Conservation (phyloP, 2,888 invertebrate species). For the Siphlonurus alternatus region DNA sequence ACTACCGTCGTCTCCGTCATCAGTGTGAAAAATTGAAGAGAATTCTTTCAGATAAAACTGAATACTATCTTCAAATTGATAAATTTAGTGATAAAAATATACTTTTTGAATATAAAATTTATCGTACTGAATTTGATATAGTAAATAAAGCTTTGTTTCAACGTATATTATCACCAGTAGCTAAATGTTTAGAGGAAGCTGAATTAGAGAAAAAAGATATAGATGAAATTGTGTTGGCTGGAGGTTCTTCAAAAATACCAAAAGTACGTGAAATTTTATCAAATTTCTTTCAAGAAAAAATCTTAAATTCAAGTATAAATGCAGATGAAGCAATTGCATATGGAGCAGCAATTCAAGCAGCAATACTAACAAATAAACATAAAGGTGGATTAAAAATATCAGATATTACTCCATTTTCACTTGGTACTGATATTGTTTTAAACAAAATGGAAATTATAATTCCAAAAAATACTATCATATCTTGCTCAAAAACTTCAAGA, state of each 20-base stretch:
- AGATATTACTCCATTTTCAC: constrained; percentile 10
- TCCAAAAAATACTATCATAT: neutral
- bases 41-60: too few species aligned
- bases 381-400: constrained; percentile 9
- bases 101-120: too few species aligned
- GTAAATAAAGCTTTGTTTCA: constrained; percentile 5
- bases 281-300: constrained; percentile 34
- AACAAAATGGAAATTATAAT: constrained; percentile 6
- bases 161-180: constrained; percentile 6
- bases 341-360: constrained; percentile 37
- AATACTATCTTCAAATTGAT: too few species aligned
- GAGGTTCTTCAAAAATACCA: constrained; percentile 12
- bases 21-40: too few species aligned
- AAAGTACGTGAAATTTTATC: constrained; percentile 18
- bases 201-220: neutral
- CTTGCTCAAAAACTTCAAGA: neutral
- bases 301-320: constrained; percentile 33
- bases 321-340: constrained; percentile 39
- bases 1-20: too few species aligned
- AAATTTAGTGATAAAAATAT: too few species aligned
- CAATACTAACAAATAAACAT: constrained; percentile 33
- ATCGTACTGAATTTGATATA: neutral
- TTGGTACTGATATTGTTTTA: constrained; percentile 7
- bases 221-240: constrained; percentile 10
- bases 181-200: neutral